A percentile compares a stretch with the other conserved stretches of the same genome.
Evolutionary conservation across 2,888 invertebrate genomes (phyloP).

Genomic region (Phyllotreta cruciferae): DNA sequence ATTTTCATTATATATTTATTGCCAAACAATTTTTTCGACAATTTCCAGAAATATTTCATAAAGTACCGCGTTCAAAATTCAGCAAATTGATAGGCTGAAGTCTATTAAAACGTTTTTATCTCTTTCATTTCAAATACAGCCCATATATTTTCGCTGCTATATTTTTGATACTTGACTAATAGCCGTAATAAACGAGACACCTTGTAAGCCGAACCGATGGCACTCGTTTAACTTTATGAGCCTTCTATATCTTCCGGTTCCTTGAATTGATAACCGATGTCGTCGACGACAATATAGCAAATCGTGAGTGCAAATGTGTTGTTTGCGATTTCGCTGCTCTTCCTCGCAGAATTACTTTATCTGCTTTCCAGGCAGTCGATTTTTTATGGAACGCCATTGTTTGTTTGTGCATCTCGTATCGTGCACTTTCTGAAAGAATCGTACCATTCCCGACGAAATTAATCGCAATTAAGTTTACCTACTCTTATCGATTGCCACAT

Average conservation of each 20-base stretch:
- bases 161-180: too few species aligned
- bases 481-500: too few species aligned
- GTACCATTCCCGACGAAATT: too few species aligned
- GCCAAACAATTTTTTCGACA: too few species aligned
- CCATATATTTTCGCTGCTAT: too few species aligned
- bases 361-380: conserved; percentile 16
- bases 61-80: too few species aligned
- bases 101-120: too few species aligned
- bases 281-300: conserved; percentile 29
- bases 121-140: too few species aligned
- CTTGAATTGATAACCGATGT: conserved; percentile 54
- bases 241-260: conserved; percentile 50
- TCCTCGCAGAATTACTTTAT: conserved; percentile 11
- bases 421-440: not conserved
- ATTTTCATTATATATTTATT: too few species aligned
- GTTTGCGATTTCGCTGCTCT: conserved; percentile 17
- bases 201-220: conserved; percentile 48
- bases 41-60: too few species aligned
- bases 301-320: conserved; percentile 22
- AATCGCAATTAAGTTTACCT: too few species aligned
- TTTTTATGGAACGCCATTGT: conserved; percentile 8
- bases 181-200: not conserved
- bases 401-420: not conserved
- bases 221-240: conserved; percentile 47
- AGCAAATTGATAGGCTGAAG: too few species aligned